These are phyloP conservation scores for Phragmatobia fuliginosa DNA, from an alignment of 2,888 invertebrate genomes.

Conservation along the genomic window DNA sequence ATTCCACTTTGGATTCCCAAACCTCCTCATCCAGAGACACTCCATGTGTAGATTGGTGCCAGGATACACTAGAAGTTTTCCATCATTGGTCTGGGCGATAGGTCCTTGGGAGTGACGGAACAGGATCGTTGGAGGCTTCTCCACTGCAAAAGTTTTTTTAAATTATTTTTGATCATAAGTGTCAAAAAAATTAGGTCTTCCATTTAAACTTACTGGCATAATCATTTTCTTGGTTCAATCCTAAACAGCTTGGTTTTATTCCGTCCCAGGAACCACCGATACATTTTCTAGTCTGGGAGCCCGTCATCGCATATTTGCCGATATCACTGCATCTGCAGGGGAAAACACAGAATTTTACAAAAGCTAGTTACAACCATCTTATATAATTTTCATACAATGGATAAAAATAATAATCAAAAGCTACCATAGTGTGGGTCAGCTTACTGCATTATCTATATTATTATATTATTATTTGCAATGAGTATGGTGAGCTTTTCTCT, in stretches of 20 bases:
- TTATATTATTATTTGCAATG: too few relatives aligned
- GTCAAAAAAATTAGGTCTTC: too few relatives aligned
- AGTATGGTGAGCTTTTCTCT: too few relatives aligned
- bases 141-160: conserved; percentile 85
- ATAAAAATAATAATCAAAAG: too few relatives aligned
- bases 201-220: conserved; percentile 91
- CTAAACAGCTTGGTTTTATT: conserved; percentile 91
- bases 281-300: conserved; percentile 90
- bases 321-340: conserved; percentile 91
- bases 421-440: too few relatives aligned
- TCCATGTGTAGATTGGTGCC: conserved; percentile 95
- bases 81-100: conserved; percentile 95
- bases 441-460: too few relatives aligned
- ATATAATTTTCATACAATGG: too few relatives aligned
- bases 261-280: conserved; percentile 94
- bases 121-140: conserved; percentile 94
- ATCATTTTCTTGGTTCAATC: conserved; percentile 94
- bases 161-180: neutral
- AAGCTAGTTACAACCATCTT: too few relatives aligned
- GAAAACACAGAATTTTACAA: neutral
- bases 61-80: conserved; percentile 94
- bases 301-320: conserved; percentile 94
- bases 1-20: conserved; percentile 95
- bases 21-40: conserved; percentile 94
- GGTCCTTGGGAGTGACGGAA: conserved; percentile 94